These are phyloP conservation scores for Phania funesta DNA, from an alignment of 2,888 invertebrate species.

Conservation along the genomic window DNA sequence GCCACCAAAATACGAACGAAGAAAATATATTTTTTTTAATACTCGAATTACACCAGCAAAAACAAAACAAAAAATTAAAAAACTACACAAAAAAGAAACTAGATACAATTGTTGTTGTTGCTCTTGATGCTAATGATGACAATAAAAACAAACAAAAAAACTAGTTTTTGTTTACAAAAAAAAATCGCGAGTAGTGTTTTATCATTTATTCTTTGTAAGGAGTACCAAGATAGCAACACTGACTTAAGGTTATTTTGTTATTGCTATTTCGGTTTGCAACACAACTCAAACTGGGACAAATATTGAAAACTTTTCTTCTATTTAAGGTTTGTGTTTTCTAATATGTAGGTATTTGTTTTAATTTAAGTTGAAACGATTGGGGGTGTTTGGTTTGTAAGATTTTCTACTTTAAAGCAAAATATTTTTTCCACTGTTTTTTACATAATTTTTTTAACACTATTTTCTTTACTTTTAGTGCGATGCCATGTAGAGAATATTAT, in stretches of 20 bases:
- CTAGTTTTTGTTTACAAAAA: constrained; percentile 24
- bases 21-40: background rate
- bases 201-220: too few relatives aligned
- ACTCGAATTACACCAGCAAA: constrained; percentile 12
- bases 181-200: constrained; percentile 6
- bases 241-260: constrained; percentile 22
- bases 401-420: too few relatives aligned
- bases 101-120: constrained; percentile 15
- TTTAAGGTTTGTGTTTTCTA: constrained; percentile 1
- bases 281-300: constrained; percentile 40
- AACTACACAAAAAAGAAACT: background rate
- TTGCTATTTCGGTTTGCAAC: constrained; percentile 10
- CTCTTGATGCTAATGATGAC: constrained; percentile 27
- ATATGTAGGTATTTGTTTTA: background rate
- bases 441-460: background rate
- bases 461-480: background rate
- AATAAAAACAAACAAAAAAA: constrained; percentile 15
- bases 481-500: background rate
- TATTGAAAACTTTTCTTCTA: constrained; percentile 45
- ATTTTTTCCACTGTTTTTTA: too few relatives aligned
- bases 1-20: constrained; percentile 49
- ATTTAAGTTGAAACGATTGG: background rate
- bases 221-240: constrained; percentile 15
- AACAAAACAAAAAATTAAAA: background rate
- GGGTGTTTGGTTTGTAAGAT: background rate